Evolutionary conservation across 2,888 invertebrate species (phyloP).

Genomic region (Archips crataeganus): DNA sequence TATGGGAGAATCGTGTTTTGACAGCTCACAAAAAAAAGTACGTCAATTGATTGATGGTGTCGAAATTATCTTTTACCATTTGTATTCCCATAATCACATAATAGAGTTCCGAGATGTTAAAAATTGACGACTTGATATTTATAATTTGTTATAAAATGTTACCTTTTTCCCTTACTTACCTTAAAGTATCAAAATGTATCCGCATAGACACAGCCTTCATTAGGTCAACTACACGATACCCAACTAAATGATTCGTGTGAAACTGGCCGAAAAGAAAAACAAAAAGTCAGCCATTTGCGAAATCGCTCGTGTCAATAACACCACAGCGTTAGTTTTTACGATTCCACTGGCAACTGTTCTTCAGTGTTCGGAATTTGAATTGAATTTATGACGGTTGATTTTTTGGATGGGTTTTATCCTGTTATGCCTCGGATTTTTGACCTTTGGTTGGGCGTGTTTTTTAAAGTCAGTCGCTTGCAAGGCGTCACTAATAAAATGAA

Average conservation of each 20-base stretch:
- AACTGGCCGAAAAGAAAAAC: conserved; percentile 55
- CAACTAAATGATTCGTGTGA: neutral
- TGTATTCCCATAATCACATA: no score
- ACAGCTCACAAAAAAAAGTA: no score
- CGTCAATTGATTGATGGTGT: no score
- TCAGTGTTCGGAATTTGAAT: conserved; percentile 31
- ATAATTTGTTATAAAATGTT: no score
- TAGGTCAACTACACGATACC: neutral
- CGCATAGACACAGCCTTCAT: neutral
- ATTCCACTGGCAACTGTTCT: conserved; percentile 49
- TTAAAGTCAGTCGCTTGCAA: neutral
- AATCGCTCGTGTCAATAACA: conserved; percentile 66
- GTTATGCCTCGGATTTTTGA: neutral
- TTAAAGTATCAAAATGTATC: neutral
- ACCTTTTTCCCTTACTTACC: no score
- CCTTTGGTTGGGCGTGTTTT: neutral
- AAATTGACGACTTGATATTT: no score
- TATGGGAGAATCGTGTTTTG: no score
- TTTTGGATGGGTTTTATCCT: neutral
- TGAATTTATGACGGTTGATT: conserved; percentile 13
- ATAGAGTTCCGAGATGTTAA: no score
- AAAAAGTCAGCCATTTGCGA: conserved; percentile 55
- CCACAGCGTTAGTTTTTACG: conserved; percentile 51
- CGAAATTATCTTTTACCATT: no score
- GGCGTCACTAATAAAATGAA: no score